Base-by-base conservation (phyloP, 2,888 invertebrate species). In the Lochmaea crataegi region DNA sequence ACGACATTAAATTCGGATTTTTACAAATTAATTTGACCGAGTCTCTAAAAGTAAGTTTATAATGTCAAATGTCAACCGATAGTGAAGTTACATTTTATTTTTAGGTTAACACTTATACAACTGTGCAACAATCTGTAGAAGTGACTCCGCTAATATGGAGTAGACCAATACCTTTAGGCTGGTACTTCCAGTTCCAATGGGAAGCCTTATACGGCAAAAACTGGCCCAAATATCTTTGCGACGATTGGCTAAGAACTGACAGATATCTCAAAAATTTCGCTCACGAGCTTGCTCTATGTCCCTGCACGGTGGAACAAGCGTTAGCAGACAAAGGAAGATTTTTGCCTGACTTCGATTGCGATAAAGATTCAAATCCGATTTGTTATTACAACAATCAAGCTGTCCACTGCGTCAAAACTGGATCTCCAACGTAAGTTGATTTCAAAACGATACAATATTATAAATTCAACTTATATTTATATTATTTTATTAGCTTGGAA, bases 151-250 rank as follows among this genome's bases (percentile, higher is more conserved):
- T 94, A 0, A 88, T 98, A 12, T 98, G 97, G 97, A 96, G 96
- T 83, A 91, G 93, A 72, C 96, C 97, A 0, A 94, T 98, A 77
- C 97, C 98, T 2, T 87, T 98, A 12, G 96, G 90, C 1, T 98
- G 97, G 97, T 98, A 97, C 85, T 96, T 97, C 84, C 91, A 91
- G 0, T 92, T 94, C 0, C 96, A 97, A 85, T 98, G 97, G 97
- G 93, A 94, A 84, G 88, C 92, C 18, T 85, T 91, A 64, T 92
- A 94, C 80, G 98, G 98, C 0, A 84, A 86, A 6, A 90, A 92
- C 72, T 99, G 98, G 98, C 90, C 96, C 0, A 90, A 92, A 73
- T 88, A 90, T 5, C 89, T 96, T 83, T 99, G 99, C 86, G 94
- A 96, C 85, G 92, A 93, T 80, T 99, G 98, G 98, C 92, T 96